phyloP scores from a whole-genome alignment of 2,113 vertebrate species.

The Dunckerocampus dactyliophorus region DNA sequence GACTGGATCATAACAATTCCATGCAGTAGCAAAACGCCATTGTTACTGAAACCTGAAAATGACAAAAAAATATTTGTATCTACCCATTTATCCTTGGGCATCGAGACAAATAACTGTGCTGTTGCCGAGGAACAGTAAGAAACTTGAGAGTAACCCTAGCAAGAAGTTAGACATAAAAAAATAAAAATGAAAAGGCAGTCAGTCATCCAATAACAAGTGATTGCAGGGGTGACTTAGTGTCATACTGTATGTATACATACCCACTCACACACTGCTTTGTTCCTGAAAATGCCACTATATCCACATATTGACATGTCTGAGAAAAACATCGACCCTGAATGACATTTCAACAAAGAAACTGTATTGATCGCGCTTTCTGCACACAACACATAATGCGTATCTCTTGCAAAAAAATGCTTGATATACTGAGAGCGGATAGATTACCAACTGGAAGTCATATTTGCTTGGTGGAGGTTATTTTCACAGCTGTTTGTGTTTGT shows the following conservation, averaged over 20 bases:
- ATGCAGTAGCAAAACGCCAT: no score
- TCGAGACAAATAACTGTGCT: no score
- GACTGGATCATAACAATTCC: no score
- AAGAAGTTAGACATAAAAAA: no score
- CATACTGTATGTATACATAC: neutral
- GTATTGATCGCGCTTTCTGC: constrained; percentile 29
- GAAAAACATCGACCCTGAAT: constrained; percentile 10
- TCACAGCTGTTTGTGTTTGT: constrained; percentile 8
- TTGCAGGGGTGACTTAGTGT: neutral
- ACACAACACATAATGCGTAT: constrained; percentile 16
- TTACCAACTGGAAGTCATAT: constrained; percentile 11
- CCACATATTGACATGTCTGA: constrained; percentile 15
- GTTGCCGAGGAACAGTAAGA: no score
- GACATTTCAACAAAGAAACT: constrained; percentile 23
- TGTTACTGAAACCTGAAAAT: no score
- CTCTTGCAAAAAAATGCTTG: constrained; percentile 15
- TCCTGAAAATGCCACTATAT: constrained; percentile 23
- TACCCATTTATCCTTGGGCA: no score
- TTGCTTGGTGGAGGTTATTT: constrained; percentile 11
- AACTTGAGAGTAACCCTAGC: no score
- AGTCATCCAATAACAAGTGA: neutral
- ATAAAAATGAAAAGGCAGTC: neutral
- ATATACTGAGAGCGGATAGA: constrained; percentile 8
- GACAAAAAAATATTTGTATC: no score
- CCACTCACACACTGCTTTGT: neutral